A percentile compares a stretch with the other conserved stretches of the same genome.
Conservation (phyloP, 1,140 invertebrate species). For the Octopus sinensis region DNA sequence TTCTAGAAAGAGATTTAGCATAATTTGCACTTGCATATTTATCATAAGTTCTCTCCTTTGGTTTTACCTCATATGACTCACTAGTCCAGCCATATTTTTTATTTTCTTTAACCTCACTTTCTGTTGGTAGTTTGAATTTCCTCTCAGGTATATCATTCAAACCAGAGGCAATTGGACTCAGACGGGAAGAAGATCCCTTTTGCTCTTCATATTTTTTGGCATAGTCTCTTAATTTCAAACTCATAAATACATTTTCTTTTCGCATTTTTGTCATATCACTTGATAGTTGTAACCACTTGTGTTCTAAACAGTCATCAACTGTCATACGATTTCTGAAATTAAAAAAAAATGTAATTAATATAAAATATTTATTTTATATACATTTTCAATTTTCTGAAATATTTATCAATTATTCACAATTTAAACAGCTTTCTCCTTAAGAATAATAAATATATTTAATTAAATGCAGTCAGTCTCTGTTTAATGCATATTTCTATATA, state of each 20-base stretch:
- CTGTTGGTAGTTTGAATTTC: neutral
- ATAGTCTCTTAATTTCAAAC: constrained; percentile 48
- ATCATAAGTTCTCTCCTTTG: too few relatives aligned
- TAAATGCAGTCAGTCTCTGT: neutral
- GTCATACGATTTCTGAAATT: constrained; percentile 81
- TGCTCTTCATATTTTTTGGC: constrained; percentile 33
- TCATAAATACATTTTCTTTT: constrained; percentile 68
- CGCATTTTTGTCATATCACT: constrained; percentile 91
- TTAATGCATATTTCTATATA: too few relatives aligned
- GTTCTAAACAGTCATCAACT: constrained; percentile 89
- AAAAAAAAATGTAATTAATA: constrained; percentile 31
- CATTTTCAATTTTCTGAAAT: constrained; percentile 5
- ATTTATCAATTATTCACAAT: constrained; percentile 11
- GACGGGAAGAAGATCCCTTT: neutral
- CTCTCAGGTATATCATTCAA: neutral
- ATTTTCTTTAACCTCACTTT: neutral
- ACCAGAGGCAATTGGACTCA: neutral
- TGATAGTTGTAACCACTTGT: constrained; percentile 87
- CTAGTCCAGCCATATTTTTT: too few relatives aligned
- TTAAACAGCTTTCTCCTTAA: neutral
- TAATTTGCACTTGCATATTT: too few relatives aligned
- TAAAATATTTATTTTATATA: constrained; percentile 14
- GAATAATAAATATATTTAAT: neutral
- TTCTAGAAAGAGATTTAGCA: too few relatives aligned
- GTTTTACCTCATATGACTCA: too few relatives aligned